Base-by-base conservation (phyloP, 2,797 vertebrate genomes). In the Petrocephalus sullivani region DNA sequence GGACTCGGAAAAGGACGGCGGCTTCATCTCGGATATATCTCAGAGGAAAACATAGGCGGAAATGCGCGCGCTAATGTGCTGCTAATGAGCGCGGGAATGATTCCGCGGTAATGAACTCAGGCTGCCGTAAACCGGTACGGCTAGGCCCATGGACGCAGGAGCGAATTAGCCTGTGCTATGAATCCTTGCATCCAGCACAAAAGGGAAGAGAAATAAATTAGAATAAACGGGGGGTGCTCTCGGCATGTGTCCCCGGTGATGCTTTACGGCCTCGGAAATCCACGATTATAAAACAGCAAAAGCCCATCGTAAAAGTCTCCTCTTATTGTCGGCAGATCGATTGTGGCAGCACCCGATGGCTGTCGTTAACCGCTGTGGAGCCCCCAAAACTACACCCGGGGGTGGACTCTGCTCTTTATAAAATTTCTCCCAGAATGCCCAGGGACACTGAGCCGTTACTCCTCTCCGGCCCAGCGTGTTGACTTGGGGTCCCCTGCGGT, bases 11-110 rank as follows among this genome's bases (percentile, higher is more conserved):
- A 23, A 19, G 56, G 54, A 88, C 4, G 46, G 58, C 33, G 49
- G 58, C 19, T 85, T 88, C 85, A 46, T 61, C 46, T 61, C 16
- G 41, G 41, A 87, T 61, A 19, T 46, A 49, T 87, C 58, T 87
- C 41, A 49, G 60, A 87, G 53, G 87, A 81, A 46, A 37, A 64
- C 53, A 83, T 7, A 51, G 19, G 21, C 41, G 21, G 86, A 51
- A 46, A 51, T n/a, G 28, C 33, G 37, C 14, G 28, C 28, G 51
- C 49, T 85, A 85, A 85, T 85, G 53, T 85, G 56, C 53, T 14
- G 56, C 56, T 85, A 85, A 85, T 85, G 84, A 85, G 84, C 7
- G 28, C 28, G 7, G 23, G 41, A 85, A 75, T 23, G n/a, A 54
- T 64, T 64, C 58, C 28, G 58, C 53, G 0, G n/a, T 61, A 87